These are phyloP conservation scores for Mus minutoides DNA, from an alignment of 2,797 vertebrate genomes.

Conservation along the genomic window DNA sequence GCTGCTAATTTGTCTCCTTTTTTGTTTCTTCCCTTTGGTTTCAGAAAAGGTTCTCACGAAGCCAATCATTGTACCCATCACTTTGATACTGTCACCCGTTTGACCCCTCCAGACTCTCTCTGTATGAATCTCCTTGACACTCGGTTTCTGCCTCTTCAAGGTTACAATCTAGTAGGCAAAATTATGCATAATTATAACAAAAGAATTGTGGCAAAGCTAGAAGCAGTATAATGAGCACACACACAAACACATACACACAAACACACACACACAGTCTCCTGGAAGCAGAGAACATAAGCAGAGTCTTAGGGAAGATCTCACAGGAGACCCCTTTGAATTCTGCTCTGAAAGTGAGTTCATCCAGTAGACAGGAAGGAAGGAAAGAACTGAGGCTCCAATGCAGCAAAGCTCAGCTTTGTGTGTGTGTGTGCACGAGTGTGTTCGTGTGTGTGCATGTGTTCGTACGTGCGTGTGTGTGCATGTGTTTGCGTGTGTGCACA, in stretches of 20 bases:
- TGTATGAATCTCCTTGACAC: neutral
- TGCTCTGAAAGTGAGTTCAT: neutral
- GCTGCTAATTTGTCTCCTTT: neutral
- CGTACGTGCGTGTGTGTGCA: no score
- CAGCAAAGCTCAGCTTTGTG: neutral
- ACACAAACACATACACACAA: no score
- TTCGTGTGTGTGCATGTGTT: no score
- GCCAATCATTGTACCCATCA: neutral
- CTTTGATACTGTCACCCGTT: neutral
- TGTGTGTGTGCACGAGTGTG: neutral
- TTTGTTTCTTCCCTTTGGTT: slow-evolving; percentile 13
- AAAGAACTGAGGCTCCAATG: neutral
- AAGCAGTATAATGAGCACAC: neutral
- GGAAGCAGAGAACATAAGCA: slow-evolving; percentile 1
- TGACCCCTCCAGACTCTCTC: neutral
- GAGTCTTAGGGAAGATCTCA: neutral
- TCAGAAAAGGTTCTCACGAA: slow-evolving; percentile 6
- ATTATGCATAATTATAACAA: neutral
- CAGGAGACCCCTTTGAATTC: neutral
- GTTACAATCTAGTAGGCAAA: slow-evolving; percentile 5
- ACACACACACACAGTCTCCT: neutral
- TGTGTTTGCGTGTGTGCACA: no score
- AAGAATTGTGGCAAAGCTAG: neutral
- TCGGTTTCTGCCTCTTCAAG: neutral
- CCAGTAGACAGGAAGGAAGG: neutral